These are phyloP conservation scores for Tetranychus urticae DNA, from an alignment of 1,140 invertebrate species.

Conservation along the genomic window DNA sequence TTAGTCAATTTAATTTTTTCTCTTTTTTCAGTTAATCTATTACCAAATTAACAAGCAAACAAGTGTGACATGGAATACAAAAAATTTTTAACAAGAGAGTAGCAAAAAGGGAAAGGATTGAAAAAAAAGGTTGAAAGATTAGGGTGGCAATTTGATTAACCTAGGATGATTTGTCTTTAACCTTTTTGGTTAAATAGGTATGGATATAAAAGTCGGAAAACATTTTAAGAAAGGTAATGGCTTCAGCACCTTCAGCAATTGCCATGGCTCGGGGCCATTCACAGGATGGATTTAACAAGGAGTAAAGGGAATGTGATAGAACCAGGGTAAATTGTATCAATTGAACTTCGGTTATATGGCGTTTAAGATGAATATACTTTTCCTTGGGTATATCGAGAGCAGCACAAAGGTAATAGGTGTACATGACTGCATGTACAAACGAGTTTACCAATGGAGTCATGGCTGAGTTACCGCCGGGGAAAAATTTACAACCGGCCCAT, in stretches of 20 bases:
- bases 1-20: no score
- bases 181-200: not conserved
- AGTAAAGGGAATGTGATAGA: not conserved
- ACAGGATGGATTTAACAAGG: not conserved
- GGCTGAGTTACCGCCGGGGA: slow-evolving; percentile 16
- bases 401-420: slow-evolving; percentile 19
- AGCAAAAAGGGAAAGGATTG: no score
- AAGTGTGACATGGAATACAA: no score
- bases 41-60: no score
- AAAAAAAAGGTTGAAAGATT: no score
- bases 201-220: not conserved
- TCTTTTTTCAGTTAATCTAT: no score
- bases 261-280: not conserved
- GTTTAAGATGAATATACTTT: slow-evolving; percentile 18
- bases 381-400: slow-evolving; percentile 30
- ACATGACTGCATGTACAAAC: slow-evolving; percentile 31
- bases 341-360: slow-evolving; percentile 29
- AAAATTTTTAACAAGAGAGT: no score
- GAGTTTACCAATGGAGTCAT: slow-evolving; percentile 38
- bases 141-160: no score
- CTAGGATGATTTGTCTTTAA: not conserved
- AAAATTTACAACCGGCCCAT: slow-evolving; percentile 8
- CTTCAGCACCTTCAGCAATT: not conserved
- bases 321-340: slow-evolving; percentile 18
- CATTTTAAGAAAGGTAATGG: not conserved